Evolutionary conservation across 2,888 invertebrate genomes (phyloP), one percentile per base, ranked within the genome.

Genomic region (Ischnus inquisitorius): DNA sequence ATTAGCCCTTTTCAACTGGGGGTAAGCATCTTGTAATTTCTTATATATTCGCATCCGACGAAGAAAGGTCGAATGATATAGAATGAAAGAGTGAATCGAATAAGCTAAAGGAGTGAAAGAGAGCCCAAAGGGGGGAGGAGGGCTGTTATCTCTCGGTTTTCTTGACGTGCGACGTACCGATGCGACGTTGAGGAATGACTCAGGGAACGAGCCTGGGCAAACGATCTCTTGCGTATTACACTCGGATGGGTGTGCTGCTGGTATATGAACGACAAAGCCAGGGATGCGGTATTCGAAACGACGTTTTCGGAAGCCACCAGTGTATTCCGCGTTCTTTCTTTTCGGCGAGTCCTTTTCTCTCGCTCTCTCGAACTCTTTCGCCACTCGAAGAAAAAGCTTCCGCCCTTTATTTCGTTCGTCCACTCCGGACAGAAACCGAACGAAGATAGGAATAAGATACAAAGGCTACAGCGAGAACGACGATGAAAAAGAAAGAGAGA

Each of bases 21-120:
- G 88, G 88, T 89, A 90, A 90, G 89, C 89, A 91, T 91, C 90
- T 91, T 90, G 90, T 91, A 91, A 90, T 90, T 91, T 90, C 90
- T 91, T 91, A 86, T 88, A 67, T 81, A 90, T 89, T 88, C 86
- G 34, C 83, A 83, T 71, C 34, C 86, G 82, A 84, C 86, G 86
- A 87, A 65, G 74, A 79, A 78, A 67, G 65, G 48, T 65, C 77
- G 74, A 75, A 71, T 78, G 78, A 67, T 34, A 71, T 64, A 82
- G 83, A 84, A 77, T 62, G 80, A 71, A 65, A 67, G 72, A 62
- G 60, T 25, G 72, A 39, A n/a, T 25, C 28, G 62, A 75, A 80
- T 65, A 77, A 77, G 43, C 14, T 22, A 10, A 57, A 65, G 64
- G 75, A 71, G 68, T n/a, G 51, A 41, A 41, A 48, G 39, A 62